Conservation (phyloP, 2,797 vertebrate genomes). For the Danionella dracula region DNA sequence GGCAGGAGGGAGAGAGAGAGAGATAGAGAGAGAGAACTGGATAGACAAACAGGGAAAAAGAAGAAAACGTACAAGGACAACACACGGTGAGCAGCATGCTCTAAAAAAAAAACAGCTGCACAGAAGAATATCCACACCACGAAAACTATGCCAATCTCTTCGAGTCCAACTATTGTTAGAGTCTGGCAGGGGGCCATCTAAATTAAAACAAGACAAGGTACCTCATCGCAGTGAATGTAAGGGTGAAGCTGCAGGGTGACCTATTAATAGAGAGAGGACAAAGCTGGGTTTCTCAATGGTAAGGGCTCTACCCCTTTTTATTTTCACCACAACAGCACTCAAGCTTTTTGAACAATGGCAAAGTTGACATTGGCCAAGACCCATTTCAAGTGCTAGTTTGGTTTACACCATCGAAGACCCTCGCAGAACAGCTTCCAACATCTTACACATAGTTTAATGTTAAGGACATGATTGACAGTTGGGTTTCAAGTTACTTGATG, state of each 20-base stretch:
- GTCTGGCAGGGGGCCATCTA: conserved; percentile 58
- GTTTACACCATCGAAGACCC: too few species aligned
- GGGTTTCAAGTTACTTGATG: too few species aligned
- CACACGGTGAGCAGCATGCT: conserved; percentile 64
- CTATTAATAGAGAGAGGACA: conserved; percentile 71
- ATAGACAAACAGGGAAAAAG: conserved; percentile 26
- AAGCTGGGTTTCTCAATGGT: conserved; percentile 61
- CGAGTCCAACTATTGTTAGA: conserved; percentile 91
- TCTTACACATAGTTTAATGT: too few species aligned
- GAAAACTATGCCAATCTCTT: conserved; percentile 81
- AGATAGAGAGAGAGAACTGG: conserved; percentile 31
- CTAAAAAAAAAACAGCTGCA: conserved; percentile 90
- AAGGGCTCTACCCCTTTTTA: conserved; percentile 52
- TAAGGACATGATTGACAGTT: too few species aligned
- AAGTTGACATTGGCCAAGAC: too few species aligned
- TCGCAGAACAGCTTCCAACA: too few species aligned
- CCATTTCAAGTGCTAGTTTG: too few species aligned
- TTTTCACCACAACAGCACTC: too few species aligned
- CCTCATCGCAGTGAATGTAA: conserved; percentile 7
- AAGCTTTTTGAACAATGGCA: too few species aligned
- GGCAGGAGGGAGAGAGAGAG: conserved; percentile 19
- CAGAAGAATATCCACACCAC: conserved; percentile 82
- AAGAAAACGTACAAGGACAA: conserved; percentile 54
- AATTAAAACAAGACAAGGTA: conserved; percentile 67
- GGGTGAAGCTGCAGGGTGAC: conserved; percentile 30